Evolutionary conservation across 2,797 vertebrate genomes (phyloP).

Genomic region (Spinibarbus caldwelli): DNA sequence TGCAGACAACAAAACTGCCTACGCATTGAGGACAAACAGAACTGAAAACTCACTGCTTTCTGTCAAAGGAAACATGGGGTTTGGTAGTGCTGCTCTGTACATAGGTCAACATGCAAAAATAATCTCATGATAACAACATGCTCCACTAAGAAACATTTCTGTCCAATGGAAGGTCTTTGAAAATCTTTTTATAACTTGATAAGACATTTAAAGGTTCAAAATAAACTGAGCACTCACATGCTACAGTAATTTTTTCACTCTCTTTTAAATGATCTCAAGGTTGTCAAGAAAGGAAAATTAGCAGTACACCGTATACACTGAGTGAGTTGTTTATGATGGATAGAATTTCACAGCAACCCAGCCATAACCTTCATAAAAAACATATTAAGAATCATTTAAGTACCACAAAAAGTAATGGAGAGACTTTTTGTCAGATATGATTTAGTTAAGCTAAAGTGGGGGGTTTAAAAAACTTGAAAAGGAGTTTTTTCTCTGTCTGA

Average conservation of each 20-base stretch:
- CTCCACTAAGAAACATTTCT: not conserved
- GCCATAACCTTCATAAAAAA: not conserved
- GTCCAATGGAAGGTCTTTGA: not conserved
- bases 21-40: slow-evolving; percentile 55
- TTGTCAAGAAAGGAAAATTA: not conserved
- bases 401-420: not conserved
- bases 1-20: slow-evolving; percentile 23
- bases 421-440: not conserved
- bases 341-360: not conserved
- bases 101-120: not conserved
- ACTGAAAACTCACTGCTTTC: slow-evolving; percentile 2
- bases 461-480: not conserved
- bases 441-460: not conserved
- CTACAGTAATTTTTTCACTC: not conserved
- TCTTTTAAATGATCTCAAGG: not conserved
- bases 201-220: not conserved
- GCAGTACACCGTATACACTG: not conserved
- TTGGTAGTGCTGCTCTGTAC: not conserved
- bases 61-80: slow-evolving; percentile 30
- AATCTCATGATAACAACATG: not conserved
- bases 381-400: not conserved
- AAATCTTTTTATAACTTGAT: not conserved
- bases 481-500: not conserved
- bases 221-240: not conserved
- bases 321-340: not conserved